phyloP scores from a whole-genome alignment of 2,888 invertebrate genomes.

The Blastobasis adustella region DNA sequence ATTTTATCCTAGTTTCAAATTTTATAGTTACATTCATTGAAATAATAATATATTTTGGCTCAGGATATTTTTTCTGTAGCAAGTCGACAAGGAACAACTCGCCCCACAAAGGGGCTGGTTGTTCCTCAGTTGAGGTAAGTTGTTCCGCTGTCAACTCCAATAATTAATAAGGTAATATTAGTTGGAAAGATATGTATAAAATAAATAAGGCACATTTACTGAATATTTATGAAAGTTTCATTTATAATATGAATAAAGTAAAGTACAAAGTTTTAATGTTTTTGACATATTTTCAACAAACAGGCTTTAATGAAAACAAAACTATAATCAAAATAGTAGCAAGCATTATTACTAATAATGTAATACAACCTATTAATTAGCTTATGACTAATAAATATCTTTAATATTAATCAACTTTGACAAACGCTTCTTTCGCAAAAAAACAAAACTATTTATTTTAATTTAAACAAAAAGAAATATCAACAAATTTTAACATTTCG shows the following conservation, averaged over 20 bases:
- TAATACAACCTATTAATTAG: not conserved
- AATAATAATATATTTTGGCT: slow-evolving; percentile 5
- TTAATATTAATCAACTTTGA: not conserved
- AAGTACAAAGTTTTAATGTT: slow-evolving; percentile 1
- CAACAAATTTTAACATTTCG: not conserved
- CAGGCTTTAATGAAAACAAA: not conserved
- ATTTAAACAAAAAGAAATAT: not conserved
- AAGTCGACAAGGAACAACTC: slow-evolving; percentile 7
- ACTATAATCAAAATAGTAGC: not conserved
- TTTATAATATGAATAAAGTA: not conserved
- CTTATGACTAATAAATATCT: not conserved
- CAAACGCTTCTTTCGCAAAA: no score
- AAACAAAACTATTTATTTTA: no score
- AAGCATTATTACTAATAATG: not conserved
- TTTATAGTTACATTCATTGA: slow-evolving; percentile 2
- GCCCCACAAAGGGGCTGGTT: slow-evolving; percentile 8
- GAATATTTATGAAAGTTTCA: slow-evolving; percentile 6
- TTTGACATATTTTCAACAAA: not conserved
- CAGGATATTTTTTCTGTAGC: slow-evolving; percentile 4
- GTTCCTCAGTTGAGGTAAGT: slow-evolving; percentile 7
- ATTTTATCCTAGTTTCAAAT: slow-evolving; percentile 4
- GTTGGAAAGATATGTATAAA: slow-evolving; percentile 2
- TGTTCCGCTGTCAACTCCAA: slow-evolving; percentile 5
- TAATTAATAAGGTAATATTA: slow-evolving; percentile 4
- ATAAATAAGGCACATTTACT: slow-evolving; percentile 5